phyloP scores from a whole-genome alignment of 2,113 vertebrate species.

The Hirundichthys speculiger region DNA sequence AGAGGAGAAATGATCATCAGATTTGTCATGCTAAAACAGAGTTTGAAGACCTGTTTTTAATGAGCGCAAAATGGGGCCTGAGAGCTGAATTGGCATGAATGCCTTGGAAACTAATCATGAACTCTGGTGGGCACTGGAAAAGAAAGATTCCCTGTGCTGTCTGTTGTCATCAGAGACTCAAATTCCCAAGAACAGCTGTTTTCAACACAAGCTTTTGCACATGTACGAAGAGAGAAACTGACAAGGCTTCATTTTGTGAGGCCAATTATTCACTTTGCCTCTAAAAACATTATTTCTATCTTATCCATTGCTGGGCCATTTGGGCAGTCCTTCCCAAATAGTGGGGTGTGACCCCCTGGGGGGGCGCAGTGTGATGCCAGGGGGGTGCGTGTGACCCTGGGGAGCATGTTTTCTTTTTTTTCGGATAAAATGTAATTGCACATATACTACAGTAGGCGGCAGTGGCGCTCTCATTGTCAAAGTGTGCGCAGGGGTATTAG shows the following conservation, averaged over 20 bases:
- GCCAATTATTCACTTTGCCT: conserved; percentile 37
- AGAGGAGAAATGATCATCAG: conserved; percentile 71
- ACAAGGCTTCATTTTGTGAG: conserved; percentile 13
- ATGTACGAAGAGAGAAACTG: not conserved
- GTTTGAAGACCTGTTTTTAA: conserved; percentile 59
- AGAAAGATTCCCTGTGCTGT: conserved; percentile 26
- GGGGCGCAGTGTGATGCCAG: no score
- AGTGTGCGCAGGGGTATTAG: no score
- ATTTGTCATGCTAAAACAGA: conserved; percentile 40
- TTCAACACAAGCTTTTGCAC: conserved; percentile 29
- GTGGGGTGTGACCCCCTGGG: no score
- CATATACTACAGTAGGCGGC: no score
- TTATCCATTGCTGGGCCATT: conserved; percentile 4
- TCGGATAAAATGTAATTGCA: no score
- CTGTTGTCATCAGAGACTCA: conserved; percentile 12
- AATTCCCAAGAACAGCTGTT: conserved; percentile 26
- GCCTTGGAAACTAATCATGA: conserved; percentile 71
- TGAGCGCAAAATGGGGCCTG: conserved; percentile 73
- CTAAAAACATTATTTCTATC: conserved; percentile 23
- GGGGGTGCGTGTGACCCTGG: no score
- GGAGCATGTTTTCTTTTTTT: no score
- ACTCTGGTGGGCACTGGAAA: conserved; percentile 57
- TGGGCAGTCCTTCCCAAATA: no score
- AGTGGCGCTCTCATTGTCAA: no score
- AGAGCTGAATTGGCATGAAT: conserved; percentile 68